Conservation (phyloP, 2,113 vertebrate species). For the Pelobates fuscus region DNA sequence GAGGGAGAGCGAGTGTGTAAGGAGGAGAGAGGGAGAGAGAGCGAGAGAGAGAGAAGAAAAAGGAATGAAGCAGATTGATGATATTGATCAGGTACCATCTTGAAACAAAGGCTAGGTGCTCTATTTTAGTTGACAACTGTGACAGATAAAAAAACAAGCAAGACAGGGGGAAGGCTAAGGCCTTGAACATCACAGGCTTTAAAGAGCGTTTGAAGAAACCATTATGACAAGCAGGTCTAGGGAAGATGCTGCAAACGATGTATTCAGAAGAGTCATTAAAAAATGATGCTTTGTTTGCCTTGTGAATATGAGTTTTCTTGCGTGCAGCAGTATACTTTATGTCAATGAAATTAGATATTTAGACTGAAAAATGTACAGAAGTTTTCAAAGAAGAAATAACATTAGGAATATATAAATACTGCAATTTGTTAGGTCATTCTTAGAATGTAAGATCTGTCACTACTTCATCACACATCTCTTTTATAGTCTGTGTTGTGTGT, state of each 20-base stretch:
- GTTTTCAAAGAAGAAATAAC: constrained; percentile 24
- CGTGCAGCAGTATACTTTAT: constrained; percentile 68
- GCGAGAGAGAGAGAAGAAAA: constrained; percentile 74
- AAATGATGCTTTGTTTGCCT: constrained; percentile 97
- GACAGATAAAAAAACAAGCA: constrained; percentile 92
- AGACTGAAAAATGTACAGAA: constrained; percentile 54
- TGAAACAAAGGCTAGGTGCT: constrained; percentile 90
- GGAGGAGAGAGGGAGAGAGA: constrained; percentile 66
- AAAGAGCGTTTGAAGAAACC: constrained; percentile 89
- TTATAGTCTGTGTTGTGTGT: constrained; percentile 2
- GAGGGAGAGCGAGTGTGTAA: constrained; percentile 60
- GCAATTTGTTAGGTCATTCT: constrained; percentile 44
- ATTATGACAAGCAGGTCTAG: constrained; percentile 91
- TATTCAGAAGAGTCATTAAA: constrained; percentile 94
- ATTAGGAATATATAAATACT: constrained; percentile 41
- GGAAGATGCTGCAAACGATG: constrained; percentile 82
- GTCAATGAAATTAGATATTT: constrained; percentile 69
- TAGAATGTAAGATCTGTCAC: constrained; percentile 29
- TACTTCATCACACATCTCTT: background rate
- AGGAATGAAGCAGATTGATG: constrained; percentile 83
- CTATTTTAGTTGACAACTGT: constrained; percentile 92
- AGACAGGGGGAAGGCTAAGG: constrained; percentile 82
- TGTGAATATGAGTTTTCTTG: constrained; percentile 83
- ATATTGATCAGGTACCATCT: constrained; percentile 99
- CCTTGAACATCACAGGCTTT: constrained; percentile 95